Evolutionary conservation across 1,140 invertebrate genomes (phyloP), one percentile per base, ranked within the genome.

Genomic region (Mizuhopecten yessoensis): DNA sequence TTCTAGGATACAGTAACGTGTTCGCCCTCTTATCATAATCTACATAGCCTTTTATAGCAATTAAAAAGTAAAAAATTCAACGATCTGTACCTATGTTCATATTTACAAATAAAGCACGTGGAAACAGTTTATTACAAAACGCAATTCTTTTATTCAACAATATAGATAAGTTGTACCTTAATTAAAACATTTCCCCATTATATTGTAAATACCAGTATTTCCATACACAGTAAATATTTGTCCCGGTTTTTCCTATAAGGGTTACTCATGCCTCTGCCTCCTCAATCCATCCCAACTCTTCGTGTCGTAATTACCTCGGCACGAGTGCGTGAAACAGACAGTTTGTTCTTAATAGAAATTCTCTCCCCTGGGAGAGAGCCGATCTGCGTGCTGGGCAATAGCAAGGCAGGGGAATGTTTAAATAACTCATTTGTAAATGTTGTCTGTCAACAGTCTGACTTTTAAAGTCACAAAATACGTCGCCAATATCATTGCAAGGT

Each of bases 401-500:
- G 57, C 23, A 75, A 75, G 57, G 57, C 57, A 75, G 57, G 57
- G 57, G 57, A 29, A 75, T 75, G 57, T 75, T 75, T 75, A 75
- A 75, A 75, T 75, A 75, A 75, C 57, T 75, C 57, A 75, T 75
- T 75, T 75, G 57, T 75, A 75, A 75, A 75, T 75, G 57, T 75
- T 75, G 57, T 75, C 57, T 75, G 57, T 75, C 57, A 75, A 75
- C n/a, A 75, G 57, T 75, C 57, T 75, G 57, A 75, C 57, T 75
- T 75, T 75, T 29, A 75, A 75, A 75, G 57, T 75, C 23, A 75
- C 57, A 75, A 75, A 75, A 75, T 75, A 75, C 57, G 57, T 75
- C 57, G 57, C 57, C 57, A 75, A 75, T 75, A 75, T 75, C 57
- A 75, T 29, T 75, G 57, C 15, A 75, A 75, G n/a, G 57, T 75